Evolutionary conservation across 2,113 vertebrate species (phyloP).

Genomic region (Oxyura jamaicensis): DNA sequence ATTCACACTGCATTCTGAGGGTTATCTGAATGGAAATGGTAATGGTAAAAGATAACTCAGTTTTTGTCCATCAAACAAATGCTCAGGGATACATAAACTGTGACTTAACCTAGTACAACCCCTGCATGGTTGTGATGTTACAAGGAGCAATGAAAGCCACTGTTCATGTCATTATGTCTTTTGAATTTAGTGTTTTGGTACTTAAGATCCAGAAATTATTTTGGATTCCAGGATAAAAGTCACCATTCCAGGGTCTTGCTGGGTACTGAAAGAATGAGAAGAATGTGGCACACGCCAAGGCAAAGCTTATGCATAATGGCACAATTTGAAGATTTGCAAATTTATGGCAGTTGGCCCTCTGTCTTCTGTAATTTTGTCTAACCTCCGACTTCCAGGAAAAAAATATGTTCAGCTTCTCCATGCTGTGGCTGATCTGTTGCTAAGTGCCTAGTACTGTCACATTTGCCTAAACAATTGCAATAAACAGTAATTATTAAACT

Average conservation of each 20-base stretch:
- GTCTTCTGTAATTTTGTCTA: background rate
- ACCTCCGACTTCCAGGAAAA: background rate
- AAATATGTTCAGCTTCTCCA: background rate
- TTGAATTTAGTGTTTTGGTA: background rate
- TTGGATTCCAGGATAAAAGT: background rate
- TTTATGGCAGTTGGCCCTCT: background rate
- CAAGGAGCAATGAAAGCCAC: background rate
- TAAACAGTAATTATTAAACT: slow-evolving; percentile 31
- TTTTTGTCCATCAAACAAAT: background rate
- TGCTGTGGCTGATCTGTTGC: background rate
- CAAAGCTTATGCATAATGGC: background rate
- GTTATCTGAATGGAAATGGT: background rate
- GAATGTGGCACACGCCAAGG: background rate
- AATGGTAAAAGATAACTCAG: background rate
- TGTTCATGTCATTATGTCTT: background rate
- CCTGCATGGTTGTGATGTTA: background rate
- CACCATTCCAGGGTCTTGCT: background rate
- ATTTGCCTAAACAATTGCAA: background rate
- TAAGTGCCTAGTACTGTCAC: background rate
- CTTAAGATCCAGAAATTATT: background rate
- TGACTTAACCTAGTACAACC: background rate
- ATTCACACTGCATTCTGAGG: background rate
- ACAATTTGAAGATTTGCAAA: background rate
- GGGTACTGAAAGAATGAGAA: background rate
- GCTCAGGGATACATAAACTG: background rate